Evolutionary conservation across 2,888 invertebrate genomes (phyloP).

Genomic region (Epiperipatus broadwayi): DNA sequence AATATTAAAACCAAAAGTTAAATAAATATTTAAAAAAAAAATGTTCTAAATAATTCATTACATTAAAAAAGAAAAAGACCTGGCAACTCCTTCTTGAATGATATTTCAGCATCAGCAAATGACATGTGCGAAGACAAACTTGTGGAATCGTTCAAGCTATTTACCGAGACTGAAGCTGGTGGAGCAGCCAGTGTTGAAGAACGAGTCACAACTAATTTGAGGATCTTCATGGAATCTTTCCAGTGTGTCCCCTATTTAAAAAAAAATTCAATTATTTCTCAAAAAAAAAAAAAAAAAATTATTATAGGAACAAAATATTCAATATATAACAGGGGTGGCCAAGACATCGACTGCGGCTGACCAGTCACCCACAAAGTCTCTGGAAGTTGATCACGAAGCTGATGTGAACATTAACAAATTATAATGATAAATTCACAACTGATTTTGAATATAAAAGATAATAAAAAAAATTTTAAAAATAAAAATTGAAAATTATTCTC

Average conservation of each 20-base stretch:
- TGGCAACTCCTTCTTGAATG: constrained; percentile 56
- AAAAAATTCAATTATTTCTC: background rate
- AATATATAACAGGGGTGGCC: background rate
- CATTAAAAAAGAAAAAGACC: constrained; percentile 18
- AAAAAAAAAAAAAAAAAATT: background rate
- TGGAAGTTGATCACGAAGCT: background rate
- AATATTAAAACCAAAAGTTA: too few relatives aligned
- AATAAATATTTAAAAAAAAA: constrained; percentile 5
- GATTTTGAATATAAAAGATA: too few relatives aligned
- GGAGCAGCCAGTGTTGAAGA: constrained; percentile 81
- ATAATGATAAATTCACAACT: too few relatives aligned
- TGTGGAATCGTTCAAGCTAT: constrained; percentile 14
- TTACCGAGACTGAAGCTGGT: too few relatives aligned
- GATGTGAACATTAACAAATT: too few relatives aligned
- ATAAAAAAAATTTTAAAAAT: too few relatives aligned
- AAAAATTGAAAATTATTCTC: too few relatives aligned
- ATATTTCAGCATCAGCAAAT: constrained; percentile 63
- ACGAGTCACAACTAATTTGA: constrained; percentile 82
- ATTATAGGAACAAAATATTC: background rate
- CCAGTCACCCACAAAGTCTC: background rate
- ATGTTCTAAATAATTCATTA: constrained; percentile 18
- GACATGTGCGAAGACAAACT: constrained; percentile 34
- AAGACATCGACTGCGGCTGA: background rate
- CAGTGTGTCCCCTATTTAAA: constrained; percentile 54
- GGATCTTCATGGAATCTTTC: constrained; percentile 85